These are phyloP conservation scores for Thomomys bottae DNA, from an alignment of 2,113 vertebrate genomes.

Conservation along the genomic window DNA sequence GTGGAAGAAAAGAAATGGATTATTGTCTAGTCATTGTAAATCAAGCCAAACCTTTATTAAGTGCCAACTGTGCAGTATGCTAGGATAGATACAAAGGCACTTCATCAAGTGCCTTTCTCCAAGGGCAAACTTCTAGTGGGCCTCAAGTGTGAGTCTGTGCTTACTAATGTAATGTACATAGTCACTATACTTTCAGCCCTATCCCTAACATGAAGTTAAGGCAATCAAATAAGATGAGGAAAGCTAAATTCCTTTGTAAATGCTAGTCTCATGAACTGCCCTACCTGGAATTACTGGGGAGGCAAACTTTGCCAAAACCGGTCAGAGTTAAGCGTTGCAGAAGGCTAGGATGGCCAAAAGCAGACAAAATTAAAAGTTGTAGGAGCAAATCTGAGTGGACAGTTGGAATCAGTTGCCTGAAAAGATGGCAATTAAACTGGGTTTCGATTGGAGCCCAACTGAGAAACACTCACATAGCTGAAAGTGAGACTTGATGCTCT, in stretches of 20 bases:
- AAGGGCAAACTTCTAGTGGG: not conserved
- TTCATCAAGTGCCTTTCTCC: not conserved
- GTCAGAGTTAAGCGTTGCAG: not conserved
- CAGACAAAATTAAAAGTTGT: not conserved
- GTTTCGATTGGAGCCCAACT: not conserved
- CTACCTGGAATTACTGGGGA: not conserved
- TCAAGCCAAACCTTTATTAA: not conserved
- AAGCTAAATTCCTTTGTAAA: not conserved
- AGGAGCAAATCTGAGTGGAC: not conserved
- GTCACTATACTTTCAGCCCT: not conserved
- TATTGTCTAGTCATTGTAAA: not conserved
- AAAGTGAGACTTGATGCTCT: not conserved
- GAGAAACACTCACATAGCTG: not conserved
- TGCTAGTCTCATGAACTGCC: not conserved
- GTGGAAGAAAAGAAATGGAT: not conserved
- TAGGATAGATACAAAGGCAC: not conserved
- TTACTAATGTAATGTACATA: not conserved
- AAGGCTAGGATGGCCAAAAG: not conserved
- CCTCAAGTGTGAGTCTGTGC: not conserved
- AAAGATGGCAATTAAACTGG: not conserved
- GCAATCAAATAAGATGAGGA: not conserved
- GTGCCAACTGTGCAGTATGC: not conserved
- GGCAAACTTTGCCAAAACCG: not conserved
- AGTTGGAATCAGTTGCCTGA: not conserved
- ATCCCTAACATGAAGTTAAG: not conserved